A percentile compares a stretch with the other conserved stretches of the same genome.
phyloP scores from a whole-genome alignment of 2,888 invertebrate genomes.

The Philhelius pedissequus region DNA sequence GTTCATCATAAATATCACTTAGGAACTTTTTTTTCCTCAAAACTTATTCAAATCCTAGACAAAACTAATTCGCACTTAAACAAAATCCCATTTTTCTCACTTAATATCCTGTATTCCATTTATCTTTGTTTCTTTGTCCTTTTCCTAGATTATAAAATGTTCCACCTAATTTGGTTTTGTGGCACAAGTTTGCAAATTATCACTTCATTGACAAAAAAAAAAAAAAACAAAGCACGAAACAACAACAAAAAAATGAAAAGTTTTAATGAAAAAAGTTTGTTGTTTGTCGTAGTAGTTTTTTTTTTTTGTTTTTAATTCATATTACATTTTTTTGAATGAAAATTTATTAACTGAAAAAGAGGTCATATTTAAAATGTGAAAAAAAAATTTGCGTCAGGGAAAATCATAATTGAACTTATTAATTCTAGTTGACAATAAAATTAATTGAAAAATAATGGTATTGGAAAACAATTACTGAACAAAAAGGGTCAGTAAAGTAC shows the following conservation, averaged over 20 bases:
- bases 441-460: background rate
- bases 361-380: background rate
- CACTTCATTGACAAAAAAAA: conserved; percentile 33
- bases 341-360: conserved; percentile 22
- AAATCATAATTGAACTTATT: background rate
- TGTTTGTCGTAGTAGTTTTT: background rate
- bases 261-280: conserved; percentile 62
- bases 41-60: conserved; percentile 15
- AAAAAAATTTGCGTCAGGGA: background rate
- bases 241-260: background rate
- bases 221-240: background rate
- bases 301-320: background rate
- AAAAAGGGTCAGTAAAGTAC: background rate
- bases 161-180: background rate
- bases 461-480: background rate
- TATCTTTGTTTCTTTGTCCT: background rate
- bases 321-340: background rate
- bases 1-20: conserved; percentile 18
- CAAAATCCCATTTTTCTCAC: conserved; percentile 28
- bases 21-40: background rate
- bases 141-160: background rate
- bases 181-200: conserved; percentile 44
- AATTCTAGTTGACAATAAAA: background rate
- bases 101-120: conserved; percentile 7
- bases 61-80: conserved; percentile 18